phyloP scores from a whole-genome alignment of 2,797 vertebrate species.

The Acomys russatus region DNA sequence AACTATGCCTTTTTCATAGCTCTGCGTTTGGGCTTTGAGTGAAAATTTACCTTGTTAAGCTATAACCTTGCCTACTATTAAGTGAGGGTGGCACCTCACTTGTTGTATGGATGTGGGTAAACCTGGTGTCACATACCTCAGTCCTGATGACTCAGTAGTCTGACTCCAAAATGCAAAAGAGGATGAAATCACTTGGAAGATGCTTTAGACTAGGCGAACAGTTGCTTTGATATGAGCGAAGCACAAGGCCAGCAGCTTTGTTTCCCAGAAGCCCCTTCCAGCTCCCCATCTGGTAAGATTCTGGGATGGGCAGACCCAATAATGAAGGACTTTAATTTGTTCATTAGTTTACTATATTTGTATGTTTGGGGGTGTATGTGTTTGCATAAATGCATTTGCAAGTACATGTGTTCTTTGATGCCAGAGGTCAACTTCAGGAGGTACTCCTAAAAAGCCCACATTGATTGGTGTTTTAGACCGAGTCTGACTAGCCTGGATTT shows the following conservation, averaged over 20 bases:
- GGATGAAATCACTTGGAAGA: slow-evolving; percentile 49
- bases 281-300: background rate
- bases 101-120: slow-evolving; percentile 12
- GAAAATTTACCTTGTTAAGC: slow-evolving; percentile 62
- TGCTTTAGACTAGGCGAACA: background rate
- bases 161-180: slow-evolving; percentile 30
- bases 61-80: slow-evolving; percentile 9
- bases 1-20: slow-evolving; percentile 9
- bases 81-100: slow-evolving; percentile 37
- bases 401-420: background rate
- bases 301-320: background rate
- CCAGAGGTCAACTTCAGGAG: background rate
- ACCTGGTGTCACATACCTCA: slow-evolving; percentile 14
- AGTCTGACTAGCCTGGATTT: background rate
- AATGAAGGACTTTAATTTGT: background rate
- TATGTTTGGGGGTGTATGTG: background rate
- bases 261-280: background rate
- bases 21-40: slow-evolving; percentile 67
- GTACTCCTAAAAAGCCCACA: background rate
- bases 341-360: background rate
- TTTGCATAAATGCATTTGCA: background rate
- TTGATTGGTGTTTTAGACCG: background rate
- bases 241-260: background rate
- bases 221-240: background rate
- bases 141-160: background rate